A percentile compares a stretch with the other conserved stretches of the same genome.
Conservation (phyloP, 2,888 invertebrate genomes). For the Imbricaverruca yamaguchii region DNA sequence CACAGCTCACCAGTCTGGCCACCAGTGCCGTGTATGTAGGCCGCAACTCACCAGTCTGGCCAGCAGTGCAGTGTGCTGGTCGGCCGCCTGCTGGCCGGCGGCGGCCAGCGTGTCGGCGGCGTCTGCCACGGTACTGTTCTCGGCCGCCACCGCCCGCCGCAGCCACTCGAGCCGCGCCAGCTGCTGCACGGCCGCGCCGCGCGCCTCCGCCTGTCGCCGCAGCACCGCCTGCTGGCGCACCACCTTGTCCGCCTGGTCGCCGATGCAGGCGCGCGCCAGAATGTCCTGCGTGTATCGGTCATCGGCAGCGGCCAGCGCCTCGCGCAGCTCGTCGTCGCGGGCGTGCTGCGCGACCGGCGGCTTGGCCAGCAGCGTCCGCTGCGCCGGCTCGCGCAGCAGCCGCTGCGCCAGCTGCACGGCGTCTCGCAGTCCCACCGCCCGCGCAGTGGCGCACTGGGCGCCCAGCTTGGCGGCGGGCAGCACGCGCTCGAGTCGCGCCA, state of each 20-base stretch:
- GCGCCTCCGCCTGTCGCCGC: conserved; percentile 32
- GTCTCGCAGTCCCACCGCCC: conserved; percentile 24
- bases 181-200: conserved; percentile 25
- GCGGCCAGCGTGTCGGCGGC: conserved; percentile 22
- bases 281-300: neutral
- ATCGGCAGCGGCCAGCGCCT: neutral
- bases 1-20: no score
- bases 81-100: conserved; percentile 22
- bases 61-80: neutral
- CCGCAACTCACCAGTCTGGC: neutral
- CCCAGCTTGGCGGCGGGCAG: conserved; percentile 23
- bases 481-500: conserved; percentile 4
- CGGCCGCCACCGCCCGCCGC: conserved; percentile 27
- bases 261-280: conserved; percentile 1
- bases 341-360: neutral
- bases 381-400: conserved; percentile 23
- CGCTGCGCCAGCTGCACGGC: conserved; percentile 26
- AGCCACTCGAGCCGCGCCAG: conserved; percentile 30
- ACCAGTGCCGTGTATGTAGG: no score
- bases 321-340: neutral
- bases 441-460: conserved; percentile 1
- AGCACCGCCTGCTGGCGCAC: conserved; percentile 27
- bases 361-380: neutral
- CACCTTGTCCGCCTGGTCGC: neutral
- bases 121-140: conserved; percentile 27